Conservation (phyloP, 2,888 invertebrate genomes). For the Andrena flavipes region DNA sequence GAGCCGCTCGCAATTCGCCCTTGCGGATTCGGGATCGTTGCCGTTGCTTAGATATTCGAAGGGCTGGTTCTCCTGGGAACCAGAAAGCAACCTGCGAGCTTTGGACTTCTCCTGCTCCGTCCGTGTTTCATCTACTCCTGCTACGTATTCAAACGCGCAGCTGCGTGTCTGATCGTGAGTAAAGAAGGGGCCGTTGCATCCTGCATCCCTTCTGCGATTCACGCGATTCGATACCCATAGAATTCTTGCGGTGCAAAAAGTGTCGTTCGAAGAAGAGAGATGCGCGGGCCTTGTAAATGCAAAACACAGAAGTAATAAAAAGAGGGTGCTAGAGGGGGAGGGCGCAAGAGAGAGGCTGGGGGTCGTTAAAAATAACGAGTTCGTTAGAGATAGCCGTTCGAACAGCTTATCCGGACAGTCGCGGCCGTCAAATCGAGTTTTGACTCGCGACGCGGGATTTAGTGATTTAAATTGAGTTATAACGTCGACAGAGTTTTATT, state of each 20-base stretch:
- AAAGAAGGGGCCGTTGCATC: not conserved
- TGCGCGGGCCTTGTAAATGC: not conserved
- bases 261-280: not conserved
- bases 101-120: not conserved
- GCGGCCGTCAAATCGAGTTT: conserved; percentile 52
- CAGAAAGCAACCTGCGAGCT: conserved; percentile 18
- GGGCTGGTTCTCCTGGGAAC: not conserved
- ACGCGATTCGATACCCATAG: no score
- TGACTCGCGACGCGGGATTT: conserved; percentile 44
- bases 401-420: conserved; percentile 51
- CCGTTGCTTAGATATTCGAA: conserved; percentile 3
- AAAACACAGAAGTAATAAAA: conserved; percentile 38
- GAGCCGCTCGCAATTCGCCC: not conserved
- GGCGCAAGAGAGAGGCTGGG: not conserved
- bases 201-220: not conserved
- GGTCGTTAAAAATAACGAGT: conserved; percentile 65
- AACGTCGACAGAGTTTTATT: conserved; percentile 48
- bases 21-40: not conserved
- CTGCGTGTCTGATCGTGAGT: no score
- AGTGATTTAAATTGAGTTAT: conserved; percentile 62
- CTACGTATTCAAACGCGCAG: not conserved
- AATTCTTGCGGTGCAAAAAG: no score
- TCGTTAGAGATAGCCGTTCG: conserved; percentile 60
- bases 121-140: not conserved
- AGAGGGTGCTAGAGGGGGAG: not conserved